Conservation (phyloP, 2,113 vertebrate species). For the Muntiacus muntjak region DNA sequence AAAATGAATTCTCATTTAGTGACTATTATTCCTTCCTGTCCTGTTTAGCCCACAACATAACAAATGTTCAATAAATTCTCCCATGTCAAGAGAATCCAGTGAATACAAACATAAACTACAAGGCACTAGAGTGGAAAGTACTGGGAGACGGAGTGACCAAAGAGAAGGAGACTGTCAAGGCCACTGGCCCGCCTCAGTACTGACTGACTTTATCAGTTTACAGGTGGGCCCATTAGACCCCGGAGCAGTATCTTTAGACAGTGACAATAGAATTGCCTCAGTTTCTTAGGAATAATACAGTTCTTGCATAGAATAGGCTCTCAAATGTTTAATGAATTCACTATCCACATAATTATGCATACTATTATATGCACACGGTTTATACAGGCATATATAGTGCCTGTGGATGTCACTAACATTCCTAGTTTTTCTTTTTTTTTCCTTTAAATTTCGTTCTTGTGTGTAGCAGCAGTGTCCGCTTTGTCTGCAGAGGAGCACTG, state of each 20-base stretch:
- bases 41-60: not conserved
- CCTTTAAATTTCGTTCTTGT: not conserved
- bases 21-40: not conserved
- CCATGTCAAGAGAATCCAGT: not conserved
- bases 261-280: not conserved
- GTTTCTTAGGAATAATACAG: not conserved
- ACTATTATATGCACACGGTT: accelerated
- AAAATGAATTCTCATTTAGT: not conserved
- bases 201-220: not conserved
- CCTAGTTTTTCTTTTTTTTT: no score
- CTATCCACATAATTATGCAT: not conserved
- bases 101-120: not conserved
- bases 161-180: not conserved
- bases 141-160: not conserved
- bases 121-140: not conserved
- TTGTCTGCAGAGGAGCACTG: not conserved
- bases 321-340: not conserved
- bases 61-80: not conserved
- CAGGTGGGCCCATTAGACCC: not conserved
- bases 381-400: not conserved
- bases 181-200: not conserved
- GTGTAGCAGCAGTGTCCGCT: not conserved
- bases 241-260: not conserved
- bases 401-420: not conserved
- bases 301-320: not conserved